Evolutionary conservation across 2,113 vertebrate species (phyloP), one percentile per base, ranked within the genome.

Genomic region (Tor tambroides): DNA sequence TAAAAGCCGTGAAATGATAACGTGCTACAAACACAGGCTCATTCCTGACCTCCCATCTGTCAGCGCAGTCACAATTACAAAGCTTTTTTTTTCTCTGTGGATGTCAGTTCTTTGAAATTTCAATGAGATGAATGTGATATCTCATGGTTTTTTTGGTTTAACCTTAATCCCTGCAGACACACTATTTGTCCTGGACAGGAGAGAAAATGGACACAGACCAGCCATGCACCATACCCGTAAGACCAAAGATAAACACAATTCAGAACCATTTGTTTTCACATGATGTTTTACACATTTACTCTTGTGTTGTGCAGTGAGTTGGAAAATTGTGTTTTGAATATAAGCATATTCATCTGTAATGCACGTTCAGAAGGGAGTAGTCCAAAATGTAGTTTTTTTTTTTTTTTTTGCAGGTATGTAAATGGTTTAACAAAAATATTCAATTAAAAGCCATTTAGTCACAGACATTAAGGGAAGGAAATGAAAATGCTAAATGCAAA

Each of bases 21-120:
- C 38, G 41, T 77, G 63, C 23, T 30, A 82, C 30, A 35, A 82
- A 85, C 54, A 78, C 81, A 14, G 51, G 14, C 69, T 69, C 30
- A 71, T 28, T 78, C 49, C 21, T 41, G 32, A 59, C 43, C 74
- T 43, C 74, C 49, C 69, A 78, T 65, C 83, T 77, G 71, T 71
- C 65, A 67, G 51, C 21, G 5, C 49, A 80, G 38, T 26, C 26
- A 49, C 23, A 41, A 28, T 80, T n/a, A 69, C 28, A 11, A n/a
- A n/a, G n/a, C n/a, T 17, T 41, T 35, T 14, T 74, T 74, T 74
- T 75, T 75, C 28, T 19, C 8, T 23, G 38, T 15, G 11, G 21
- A n/a, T 35, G 6, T 54, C 63, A 72, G 54, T 35, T 0, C 3
- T 28, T 65, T 51, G 6, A 32, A 35, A 30, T 32, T 46, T 65